Evolutionary conservation across 2,113 vertebrate species (phyloP).

Genomic region (Lagopus leucura): DNA sequence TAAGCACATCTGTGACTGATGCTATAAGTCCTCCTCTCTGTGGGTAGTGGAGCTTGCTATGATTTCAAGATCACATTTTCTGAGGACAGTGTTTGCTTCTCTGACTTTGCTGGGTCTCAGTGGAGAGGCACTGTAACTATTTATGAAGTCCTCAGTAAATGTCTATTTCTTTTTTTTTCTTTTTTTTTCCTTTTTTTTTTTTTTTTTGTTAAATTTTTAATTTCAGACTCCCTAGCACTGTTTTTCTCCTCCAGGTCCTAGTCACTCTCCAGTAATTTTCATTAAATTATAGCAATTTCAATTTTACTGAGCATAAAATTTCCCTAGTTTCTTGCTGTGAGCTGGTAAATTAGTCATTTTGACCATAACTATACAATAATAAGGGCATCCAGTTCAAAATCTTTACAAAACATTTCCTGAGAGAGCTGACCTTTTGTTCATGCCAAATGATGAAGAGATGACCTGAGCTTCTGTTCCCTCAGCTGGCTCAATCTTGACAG

Average conservation of each 20-base stretch:
- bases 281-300: conserved; percentile 41
- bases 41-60: not conserved
- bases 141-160: conserved; percentile 2
- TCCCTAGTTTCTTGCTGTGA: conserved; percentile 45
- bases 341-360: conserved; percentile 58
- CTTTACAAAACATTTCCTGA: conserved; percentile 33
- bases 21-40: not conserved
- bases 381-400: conserved; percentile 29
- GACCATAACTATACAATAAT: not conserved
- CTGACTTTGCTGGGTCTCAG: not conserved
- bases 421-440: conserved; percentile 34
- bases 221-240: conserved; percentile 1
- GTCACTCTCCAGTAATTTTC: conserved; percentile 25
- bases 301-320: conserved; percentile 54
- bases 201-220: conserved; percentile 62
- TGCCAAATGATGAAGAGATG: conserved; percentile 17
- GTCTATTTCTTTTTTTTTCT: conserved; percentile 12
- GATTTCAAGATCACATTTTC: not conserved
- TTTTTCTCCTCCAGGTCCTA: not conserved
- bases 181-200: not conserved
- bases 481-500: conserved; percentile 21
- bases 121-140: accelerated
- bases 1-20: not conserved
- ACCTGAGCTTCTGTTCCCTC: conserved; percentile 47
- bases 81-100: not conserved